These are phyloP conservation scores for Aurelia sp. DNA, from an alignment of 30 jellyfish, hydroid and myxozoan genomes.

Conservation along the genomic window DNA sequence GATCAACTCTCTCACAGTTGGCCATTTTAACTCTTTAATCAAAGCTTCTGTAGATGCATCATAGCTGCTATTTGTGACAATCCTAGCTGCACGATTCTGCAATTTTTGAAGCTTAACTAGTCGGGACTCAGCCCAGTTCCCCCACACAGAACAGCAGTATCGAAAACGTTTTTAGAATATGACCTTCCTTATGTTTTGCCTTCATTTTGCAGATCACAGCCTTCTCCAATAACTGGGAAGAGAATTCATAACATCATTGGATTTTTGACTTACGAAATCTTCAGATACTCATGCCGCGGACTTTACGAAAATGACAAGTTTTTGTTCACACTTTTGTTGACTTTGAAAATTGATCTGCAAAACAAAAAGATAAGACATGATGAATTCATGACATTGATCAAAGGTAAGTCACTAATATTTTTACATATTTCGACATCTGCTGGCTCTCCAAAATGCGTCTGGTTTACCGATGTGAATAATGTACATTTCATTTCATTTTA, in stretches of 20 bases:
- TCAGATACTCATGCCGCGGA: conserved; percentile 88
- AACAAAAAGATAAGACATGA: conserved; percentile 68
- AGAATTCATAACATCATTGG: conserved; percentile 78
- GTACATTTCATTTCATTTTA: no score
- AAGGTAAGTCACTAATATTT: conserved; percentile 31
- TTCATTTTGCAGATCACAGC: conserved; percentile 64
- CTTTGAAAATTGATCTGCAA: conserved; percentile 84
- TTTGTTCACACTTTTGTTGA: conserved; percentile 78
- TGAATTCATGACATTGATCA: conserved; percentile 81
- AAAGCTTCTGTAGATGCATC: no score
- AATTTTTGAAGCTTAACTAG: no score
- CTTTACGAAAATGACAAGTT: conserved; percentile 80
- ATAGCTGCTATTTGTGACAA: no score
- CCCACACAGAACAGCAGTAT: no score
- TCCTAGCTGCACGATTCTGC: no score
- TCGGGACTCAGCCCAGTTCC: no score
- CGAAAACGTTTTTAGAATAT: no score
- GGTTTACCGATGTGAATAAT: no score
- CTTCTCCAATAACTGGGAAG: conserved; percentile 90
- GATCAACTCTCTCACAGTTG: no score
- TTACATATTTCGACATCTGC: not conserved
- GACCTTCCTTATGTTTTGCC: not conserved
- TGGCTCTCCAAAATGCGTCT: no score
- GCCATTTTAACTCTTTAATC: no score
- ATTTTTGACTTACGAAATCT: conserved; percentile 73